Conservation (phyloP, 1,140 invertebrate genomes). For the Plutomurus gul region DNA sequence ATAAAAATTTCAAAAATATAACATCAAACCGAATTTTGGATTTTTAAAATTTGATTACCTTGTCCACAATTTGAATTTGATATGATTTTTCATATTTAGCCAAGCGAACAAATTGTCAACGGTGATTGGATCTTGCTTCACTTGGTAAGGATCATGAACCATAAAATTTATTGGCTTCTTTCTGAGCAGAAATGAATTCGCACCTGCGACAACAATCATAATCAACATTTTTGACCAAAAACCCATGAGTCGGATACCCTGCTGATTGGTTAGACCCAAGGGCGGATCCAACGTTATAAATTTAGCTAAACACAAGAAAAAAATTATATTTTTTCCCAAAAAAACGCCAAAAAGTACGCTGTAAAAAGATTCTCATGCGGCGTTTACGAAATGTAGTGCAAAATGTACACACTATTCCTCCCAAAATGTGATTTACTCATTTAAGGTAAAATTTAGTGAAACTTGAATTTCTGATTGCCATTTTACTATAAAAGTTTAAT, state of each 20-base stretch:
- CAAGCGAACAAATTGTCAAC: constrained; percentile 39
- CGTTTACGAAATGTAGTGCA: too few species aligned
- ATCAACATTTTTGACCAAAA: background rate
- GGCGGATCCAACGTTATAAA: too few species aligned
- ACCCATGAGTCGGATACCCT: background rate
- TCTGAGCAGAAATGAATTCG: constrained; percentile 4
- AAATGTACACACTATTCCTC: too few species aligned
- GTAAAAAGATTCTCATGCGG: too few species aligned
- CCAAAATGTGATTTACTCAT: too few species aligned
- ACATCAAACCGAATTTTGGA: background rate
- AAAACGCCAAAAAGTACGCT: too few species aligned
- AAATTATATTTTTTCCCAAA: too few species aligned
- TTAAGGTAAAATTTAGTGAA: too few species aligned
- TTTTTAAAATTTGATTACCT: background rate
- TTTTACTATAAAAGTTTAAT: too few species aligned
- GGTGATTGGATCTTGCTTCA: background rate
- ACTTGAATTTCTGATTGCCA: too few species aligned
- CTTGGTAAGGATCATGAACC: constrained; percentile 2
- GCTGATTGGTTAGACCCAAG: too few species aligned
- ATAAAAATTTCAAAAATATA: background rate
- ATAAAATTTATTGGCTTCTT: constrained; percentile 9
- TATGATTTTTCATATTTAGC: constrained; percentile 46
- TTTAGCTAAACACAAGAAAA: too few species aligned
- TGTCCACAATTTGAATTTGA: constrained; percentile 41
- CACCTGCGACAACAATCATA: background rate